Conservation (phyloP, 2,888 invertebrate species). For the Eupithecia centaureata region DNA sequence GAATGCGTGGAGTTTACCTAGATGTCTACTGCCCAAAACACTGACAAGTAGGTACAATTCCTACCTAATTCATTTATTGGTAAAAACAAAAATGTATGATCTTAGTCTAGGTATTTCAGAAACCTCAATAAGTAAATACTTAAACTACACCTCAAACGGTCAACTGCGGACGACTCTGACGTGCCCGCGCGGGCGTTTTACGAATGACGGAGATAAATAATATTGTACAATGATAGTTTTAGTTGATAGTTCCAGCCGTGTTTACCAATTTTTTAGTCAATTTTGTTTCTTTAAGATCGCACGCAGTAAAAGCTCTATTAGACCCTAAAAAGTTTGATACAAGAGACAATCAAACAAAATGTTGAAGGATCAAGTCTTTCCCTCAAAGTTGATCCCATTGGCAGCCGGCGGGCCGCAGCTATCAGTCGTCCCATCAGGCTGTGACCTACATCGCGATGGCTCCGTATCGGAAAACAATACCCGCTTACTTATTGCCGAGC, state of each 20-base stretch:
- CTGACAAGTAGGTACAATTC: neutral
- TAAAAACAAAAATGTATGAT: too few relatives aligned
- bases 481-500: conserved; percentile 45
- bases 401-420: neutral
- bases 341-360: neutral
- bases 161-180: too few relatives aligned
- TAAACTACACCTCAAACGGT: too few relatives aligned
- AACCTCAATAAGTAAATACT: too few relatives aligned
- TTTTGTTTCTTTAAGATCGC: neutral
- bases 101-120: too few relatives aligned
- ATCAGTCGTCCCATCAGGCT: neutral
- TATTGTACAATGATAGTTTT: neutral
- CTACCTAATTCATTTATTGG: neutral
- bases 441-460: conserved; percentile 35
- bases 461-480: conserved; percentile 49
- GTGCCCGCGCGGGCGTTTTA: too few relatives aligned
- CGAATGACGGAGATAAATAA: too few relatives aligned
- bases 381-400: neutral
- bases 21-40: too few relatives aligned
- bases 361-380: neutral
- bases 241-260: neutral
- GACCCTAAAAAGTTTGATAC: neutral
- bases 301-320: neutral
- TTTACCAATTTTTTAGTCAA: neutral
- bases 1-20: neutral